These are phyloP conservation scores for Rotaria socialis DNA, from an alignment of 2,888 invertebrate species.

Conservation along the genomic window DNA sequence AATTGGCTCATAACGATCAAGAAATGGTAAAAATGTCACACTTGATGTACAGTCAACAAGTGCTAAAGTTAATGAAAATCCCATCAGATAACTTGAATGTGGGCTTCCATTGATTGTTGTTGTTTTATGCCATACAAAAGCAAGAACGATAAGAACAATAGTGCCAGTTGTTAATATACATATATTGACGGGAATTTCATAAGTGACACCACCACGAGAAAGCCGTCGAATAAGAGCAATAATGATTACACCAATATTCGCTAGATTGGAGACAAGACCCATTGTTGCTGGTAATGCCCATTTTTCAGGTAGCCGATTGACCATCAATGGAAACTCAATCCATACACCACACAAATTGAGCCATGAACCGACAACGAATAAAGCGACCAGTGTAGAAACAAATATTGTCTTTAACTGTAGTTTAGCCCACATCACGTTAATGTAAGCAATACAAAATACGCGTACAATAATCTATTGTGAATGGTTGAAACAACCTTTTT, in stretches of 20 bases:
- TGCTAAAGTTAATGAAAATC: background rate
- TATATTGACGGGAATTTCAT: conserved; percentile 18
- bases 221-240: background rate
- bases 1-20: conserved; percentile 30
- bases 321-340: conserved; percentile 30
- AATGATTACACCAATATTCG: conserved; percentile 10
- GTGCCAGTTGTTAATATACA: conserved; percentile 2
- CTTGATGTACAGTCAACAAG: conserved; percentile 22
- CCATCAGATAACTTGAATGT: background rate
- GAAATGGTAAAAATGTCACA: conserved; percentile 27
- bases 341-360: conserved; percentile 22
- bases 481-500: background rate
- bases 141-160: background rate
- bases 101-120: background rate
- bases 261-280: background rate
- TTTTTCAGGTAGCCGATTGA: background rate
- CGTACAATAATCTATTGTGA: background rate
- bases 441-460: background rate
- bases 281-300: background rate
- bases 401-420: background rate
- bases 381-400: background rate
- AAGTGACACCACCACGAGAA: background rate
- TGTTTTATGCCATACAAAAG: conserved; percentile 13
- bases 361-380: conserved; percentile 23
- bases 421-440: background rate